Conservation (phyloP, 2,113 vertebrate genomes). For the Rattus rattus region DNA sequence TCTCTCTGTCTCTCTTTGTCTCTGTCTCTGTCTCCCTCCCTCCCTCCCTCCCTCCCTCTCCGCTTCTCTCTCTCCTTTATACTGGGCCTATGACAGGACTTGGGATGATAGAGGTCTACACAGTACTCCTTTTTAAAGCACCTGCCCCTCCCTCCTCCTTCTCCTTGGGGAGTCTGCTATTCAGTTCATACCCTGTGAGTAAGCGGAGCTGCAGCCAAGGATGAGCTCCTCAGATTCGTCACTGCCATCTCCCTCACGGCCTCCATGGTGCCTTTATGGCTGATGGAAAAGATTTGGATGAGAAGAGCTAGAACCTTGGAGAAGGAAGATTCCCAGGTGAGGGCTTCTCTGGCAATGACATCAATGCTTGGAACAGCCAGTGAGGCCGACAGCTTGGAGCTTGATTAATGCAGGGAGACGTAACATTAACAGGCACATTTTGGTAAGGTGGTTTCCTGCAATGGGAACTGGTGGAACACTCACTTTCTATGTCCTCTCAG, state of each 20-base stretch:
- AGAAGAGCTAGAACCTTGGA: not conserved
- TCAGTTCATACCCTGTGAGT: not conserved
- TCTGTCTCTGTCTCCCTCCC: not conserved
- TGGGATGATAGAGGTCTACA: no score
- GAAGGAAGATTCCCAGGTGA: not conserved
- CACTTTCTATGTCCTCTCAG: not conserved
- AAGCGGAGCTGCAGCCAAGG: not conserved
- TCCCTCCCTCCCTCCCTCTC: not conserved
- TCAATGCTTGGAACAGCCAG: not conserved
- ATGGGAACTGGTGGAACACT: not conserved
- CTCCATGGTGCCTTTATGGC: not conserved
- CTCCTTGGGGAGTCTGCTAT: not conserved
- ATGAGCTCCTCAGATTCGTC: not conserved
- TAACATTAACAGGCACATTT: not conserved
- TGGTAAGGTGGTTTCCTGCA: not conserved
- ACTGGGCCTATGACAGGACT: not conserved
- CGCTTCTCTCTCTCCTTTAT: not conserved
- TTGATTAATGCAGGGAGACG: not conserved
- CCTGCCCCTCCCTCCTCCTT: not conserved
- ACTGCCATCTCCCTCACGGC: not conserved
- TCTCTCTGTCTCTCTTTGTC: no score
- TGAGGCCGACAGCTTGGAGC: not conserved
- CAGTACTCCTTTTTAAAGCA: not conserved
- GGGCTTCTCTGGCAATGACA: not conserved
- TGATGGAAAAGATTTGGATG: conserved; percentile 17